Evolutionary conservation across 2,797 vertebrate genomes (phyloP), one percentile per base, ranked within the genome.

Genomic region (Crypturellus tataupa): DNA sequence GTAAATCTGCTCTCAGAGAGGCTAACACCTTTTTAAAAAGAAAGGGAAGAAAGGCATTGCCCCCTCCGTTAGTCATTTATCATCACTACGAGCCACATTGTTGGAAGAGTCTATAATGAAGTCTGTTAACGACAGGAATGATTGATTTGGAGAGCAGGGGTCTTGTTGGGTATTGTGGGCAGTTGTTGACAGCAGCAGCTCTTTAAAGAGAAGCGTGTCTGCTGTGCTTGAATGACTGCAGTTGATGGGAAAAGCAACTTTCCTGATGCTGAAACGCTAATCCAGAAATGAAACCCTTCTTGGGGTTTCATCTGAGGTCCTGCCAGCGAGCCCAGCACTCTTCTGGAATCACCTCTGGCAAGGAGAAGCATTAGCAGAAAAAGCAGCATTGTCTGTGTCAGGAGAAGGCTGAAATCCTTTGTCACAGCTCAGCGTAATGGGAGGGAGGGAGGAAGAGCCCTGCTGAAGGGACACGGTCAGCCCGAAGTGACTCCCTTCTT

Each of bases 401-500:
- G 88, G 92, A 75, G 88, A 89, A 90, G 85, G 67, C 89, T 83
- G 78, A 91, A 92, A 77, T 77, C 70, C 58, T 93, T 89, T 33
- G 42, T 89, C 18, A 12, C 72, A 91, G 94, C 91, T 94, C 88
- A 33, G 82, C 69, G 39, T 90, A 80, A 68, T 3, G 3, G 67
- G 90, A 71, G 67, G 92, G 86, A 81, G 85, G 90, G 75, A 91
- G 86, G 84, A 84, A 85, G 95, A 93, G 65, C 58, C 7, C 69
- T 95, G 95, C 92, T 19, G 55, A 89, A 90, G 65, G 89, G 89
- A 59, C 75, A 31, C 77, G 14, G 93, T 93, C 96, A 94, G 91
- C 96, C 95, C 97, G 92, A 94, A 91, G 93, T 96, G 96, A 96
- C 96, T 96, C 87, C 33, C 59, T 93, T 84, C 92, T 97, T 97